A percentile compares a stretch with the other conserved stretches of the same genome.
Evolutionary conservation across 2,113 vertebrate genomes (phyloP).

Genomic region (Urocitellus parryii): DNA sequence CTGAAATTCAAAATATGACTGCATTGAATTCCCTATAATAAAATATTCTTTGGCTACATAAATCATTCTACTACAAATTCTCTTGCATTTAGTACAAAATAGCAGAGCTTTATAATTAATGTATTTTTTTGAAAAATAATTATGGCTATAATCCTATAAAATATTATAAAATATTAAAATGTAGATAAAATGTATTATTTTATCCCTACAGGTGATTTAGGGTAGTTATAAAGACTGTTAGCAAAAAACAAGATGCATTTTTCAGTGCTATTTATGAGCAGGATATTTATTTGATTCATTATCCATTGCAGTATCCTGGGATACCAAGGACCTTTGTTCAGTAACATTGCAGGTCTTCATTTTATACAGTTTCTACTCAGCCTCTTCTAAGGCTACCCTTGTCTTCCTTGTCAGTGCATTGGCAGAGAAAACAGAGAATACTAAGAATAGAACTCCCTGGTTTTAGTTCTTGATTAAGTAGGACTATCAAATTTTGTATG

Average conservation of each 20-base stretch:
- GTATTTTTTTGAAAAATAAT: constrained; percentile 16
- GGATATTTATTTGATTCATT: background rate
- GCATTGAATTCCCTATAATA: background rate
- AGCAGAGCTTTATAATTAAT: background rate
- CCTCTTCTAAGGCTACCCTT: background rate
- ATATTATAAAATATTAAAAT: constrained; percentile 13
- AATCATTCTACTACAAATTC: background rate
- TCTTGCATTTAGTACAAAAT: background rate
- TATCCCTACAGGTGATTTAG: background rate
- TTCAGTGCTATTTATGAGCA: background rate
- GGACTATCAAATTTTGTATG: no score
- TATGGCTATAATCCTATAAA: background rate
- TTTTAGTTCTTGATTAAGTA: background rate
- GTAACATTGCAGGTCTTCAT: background rate
- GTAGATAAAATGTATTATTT: background rate
- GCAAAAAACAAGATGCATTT: background rate
- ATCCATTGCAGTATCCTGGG: background rate
- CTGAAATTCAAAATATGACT: constrained; percentile 3
- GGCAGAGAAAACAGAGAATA: no score
- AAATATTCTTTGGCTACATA: background rate
- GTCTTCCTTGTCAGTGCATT: background rate
- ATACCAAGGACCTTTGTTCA: background rate
- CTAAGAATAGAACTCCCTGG: background rate
- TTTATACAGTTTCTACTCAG: background rate
- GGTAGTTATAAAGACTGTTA: background rate